phyloP scores from a whole-genome alignment of 2,797 vertebrate species.

The Molossus alvarezi region DNA sequence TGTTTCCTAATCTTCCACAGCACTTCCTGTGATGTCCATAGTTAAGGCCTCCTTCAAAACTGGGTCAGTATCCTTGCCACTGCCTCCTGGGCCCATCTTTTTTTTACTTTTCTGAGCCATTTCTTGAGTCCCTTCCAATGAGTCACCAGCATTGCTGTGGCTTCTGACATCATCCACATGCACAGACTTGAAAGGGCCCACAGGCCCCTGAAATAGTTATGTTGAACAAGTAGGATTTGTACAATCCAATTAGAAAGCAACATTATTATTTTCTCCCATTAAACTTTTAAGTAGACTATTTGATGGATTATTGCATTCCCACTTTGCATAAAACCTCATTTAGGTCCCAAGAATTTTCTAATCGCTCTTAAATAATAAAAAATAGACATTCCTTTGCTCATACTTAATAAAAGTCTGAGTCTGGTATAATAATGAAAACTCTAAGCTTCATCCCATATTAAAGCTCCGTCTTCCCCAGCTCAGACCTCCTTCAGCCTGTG shows the following conservation, averaged over 20 bases:
- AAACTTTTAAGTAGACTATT: not conserved
- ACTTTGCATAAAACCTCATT: not conserved
- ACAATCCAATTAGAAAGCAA: not conserved
- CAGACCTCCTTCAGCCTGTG: not conserved
- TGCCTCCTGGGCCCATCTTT: not conserved
- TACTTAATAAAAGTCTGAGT: not conserved
- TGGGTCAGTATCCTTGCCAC: not conserved
- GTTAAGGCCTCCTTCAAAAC: not conserved
- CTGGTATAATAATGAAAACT: not conserved
- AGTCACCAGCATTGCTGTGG: not conserved
- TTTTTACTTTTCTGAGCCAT: not conserved
- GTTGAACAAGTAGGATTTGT: not conserved
- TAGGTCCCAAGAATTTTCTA: not conserved
- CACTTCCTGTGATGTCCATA: constrained; percentile 5
- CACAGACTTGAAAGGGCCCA: not conserved
- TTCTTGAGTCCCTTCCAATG: not conserved
- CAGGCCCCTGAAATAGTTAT: not conserved
- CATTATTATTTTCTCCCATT: not conserved
- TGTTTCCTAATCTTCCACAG: not conserved
- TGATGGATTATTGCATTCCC: not conserved
- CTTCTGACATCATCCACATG: not conserved
- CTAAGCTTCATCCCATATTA: not conserved
- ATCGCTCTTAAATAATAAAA: not conserved
- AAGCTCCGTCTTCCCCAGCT: not conserved
- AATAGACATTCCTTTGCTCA: not conserved